Conservation (phyloP, 2,797 vertebrate genomes). For the Dipus sagitta region DNA sequence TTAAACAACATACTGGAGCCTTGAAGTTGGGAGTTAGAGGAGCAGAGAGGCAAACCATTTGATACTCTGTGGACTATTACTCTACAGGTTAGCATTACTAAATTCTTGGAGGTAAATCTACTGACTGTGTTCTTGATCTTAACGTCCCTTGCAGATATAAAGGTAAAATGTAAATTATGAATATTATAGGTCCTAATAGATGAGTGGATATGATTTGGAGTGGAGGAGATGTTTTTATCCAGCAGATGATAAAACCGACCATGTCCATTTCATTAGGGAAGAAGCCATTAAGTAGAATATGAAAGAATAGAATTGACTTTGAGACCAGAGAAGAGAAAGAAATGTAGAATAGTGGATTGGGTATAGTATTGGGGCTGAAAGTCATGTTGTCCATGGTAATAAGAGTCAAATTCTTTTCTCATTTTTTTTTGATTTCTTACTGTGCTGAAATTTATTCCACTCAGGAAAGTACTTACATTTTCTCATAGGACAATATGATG, state of each 20-base stretch:
- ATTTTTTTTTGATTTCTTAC: not conserved
- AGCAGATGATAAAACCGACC: not conserved
- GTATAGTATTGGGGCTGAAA: not conserved
- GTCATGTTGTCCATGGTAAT: not conserved
- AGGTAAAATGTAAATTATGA: slow-evolving; percentile 12
- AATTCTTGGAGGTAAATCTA: not conserved
- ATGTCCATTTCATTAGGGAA: not conserved
- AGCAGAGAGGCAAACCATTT: not conserved
- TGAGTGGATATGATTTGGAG: not conserved
- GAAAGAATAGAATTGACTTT: not conserved
- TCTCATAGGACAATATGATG: not conserved
- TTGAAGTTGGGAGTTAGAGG: not conserved
- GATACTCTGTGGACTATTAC: not conserved
- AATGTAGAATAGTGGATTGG: no score
- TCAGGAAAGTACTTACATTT: not conserved
- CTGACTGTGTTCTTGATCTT: not conserved
- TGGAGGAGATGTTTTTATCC: not conserved
- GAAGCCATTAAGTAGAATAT: not conserved
- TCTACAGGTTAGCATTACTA: not conserved
- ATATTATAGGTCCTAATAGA: not conserved
- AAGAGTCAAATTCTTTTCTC: not conserved
- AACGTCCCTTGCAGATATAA: not conserved
- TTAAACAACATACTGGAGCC: not conserved
- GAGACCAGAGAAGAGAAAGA: not conserved
- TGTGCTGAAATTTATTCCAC: not conserved